A percentile compares a stretch with the other conserved stretches of the same genome.
Conservation (phyloP, 2,797 vertebrate genomes). For the Sebastes variabilis region DNA sequence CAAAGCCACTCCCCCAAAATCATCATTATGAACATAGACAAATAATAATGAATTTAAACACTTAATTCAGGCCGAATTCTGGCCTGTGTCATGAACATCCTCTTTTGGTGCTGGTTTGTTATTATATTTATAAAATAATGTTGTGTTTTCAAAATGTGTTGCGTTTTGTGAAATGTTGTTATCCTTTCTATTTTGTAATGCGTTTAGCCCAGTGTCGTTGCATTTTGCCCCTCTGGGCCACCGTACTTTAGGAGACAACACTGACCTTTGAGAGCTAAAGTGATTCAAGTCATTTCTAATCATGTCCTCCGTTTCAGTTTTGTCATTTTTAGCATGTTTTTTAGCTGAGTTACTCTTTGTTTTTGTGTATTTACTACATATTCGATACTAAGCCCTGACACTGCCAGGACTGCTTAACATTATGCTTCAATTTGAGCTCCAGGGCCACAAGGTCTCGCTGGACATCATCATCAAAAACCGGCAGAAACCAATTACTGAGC, state of each 20-base stretch:
- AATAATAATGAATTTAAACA: too few relatives aligned
- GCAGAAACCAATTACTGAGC: neutral
- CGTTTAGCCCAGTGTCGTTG: neutral
- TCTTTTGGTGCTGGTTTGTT: neutral
- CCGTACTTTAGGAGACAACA: too few relatives aligned
- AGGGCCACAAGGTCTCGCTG: neutral
- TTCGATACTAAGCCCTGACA: neutral
- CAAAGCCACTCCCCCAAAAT: too few relatives aligned
- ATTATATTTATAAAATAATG: too few relatives aligned
- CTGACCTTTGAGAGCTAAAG: neutral
- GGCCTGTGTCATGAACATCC: neutral
- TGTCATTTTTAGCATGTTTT: neutral
- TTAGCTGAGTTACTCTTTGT: neutral
- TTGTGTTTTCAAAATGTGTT: neutral
- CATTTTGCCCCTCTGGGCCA: neutral
- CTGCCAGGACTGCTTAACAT: neutral
- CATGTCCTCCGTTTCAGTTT: neutral
- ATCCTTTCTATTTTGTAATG: neutral
- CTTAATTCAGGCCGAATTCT: accelerated
- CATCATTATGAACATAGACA: too few relatives aligned
- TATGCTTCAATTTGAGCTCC: neutral
- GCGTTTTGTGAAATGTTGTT: neutral
- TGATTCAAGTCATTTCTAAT: neutral
- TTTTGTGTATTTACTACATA: neutral
- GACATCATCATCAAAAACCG: neutral